Percentiles rank a stretch among this genome's conserved stretches.
phyloP scores from a whole-genome alignment of 2,113 vertebrate genomes.

The Bufo bufo region DNA sequence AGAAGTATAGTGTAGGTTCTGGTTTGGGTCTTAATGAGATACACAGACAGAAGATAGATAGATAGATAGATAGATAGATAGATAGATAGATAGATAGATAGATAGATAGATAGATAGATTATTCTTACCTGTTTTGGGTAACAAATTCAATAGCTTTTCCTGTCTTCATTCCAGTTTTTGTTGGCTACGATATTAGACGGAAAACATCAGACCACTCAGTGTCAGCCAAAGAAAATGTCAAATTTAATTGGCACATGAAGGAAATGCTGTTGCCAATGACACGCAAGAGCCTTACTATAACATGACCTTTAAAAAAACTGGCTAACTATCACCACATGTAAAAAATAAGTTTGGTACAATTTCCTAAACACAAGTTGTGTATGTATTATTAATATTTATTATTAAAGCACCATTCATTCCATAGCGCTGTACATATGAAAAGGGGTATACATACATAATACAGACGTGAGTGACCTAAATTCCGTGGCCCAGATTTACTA shows the following conservation, averaged over 20 bases:
- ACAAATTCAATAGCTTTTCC: slow-evolving; percentile 74
- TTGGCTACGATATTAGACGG: slow-evolving; percentile 71
- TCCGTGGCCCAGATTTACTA: too few species aligned
- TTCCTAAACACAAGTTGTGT: not conserved
- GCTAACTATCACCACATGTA: slow-evolving; percentile 26
- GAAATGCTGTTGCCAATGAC: not conserved
- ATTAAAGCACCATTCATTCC: too few species aligned
- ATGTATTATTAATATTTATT: not conserved
- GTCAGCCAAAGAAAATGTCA: slow-evolving; percentile 45
- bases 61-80: not conserved
- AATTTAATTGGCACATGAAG: slow-evolving; percentile 23
- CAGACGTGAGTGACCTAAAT: too few species aligned
- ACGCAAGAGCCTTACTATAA: slow-evolving; percentile 4
- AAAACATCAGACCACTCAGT: slow-evolving; percentile 5
- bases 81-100: not conserved
- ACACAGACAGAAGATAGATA: not conserved
- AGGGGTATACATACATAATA: too few species aligned
- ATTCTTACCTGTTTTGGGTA: slow-evolving; percentile 77
- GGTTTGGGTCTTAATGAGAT: too few species aligned
- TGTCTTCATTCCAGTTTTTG: slow-evolving; percentile 78
- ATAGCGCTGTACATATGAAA: too few species aligned
- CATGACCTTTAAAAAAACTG: slow-evolving; percentile 13
- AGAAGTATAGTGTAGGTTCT: too few species aligned
- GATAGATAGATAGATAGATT: not conserved
- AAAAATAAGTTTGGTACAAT: not conserved